Percentiles rank a stretch among this genome's conserved stretches.
phyloP scores from a whole-genome alignment of 1,140 invertebrate genomes.

The Camponotus pennsylvanicus region DNA sequence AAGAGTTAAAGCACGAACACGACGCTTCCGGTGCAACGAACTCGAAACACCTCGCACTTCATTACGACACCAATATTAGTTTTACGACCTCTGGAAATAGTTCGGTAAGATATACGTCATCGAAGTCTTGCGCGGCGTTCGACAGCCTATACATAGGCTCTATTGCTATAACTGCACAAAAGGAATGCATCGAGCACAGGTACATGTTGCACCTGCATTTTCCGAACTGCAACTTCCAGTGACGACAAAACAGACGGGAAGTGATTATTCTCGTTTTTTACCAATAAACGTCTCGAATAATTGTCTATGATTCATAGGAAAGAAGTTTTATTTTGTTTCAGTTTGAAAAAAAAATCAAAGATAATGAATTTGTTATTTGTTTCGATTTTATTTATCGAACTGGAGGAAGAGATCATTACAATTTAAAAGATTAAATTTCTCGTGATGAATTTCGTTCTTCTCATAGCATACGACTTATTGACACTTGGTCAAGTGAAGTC shows the following conservation, averaged over 20 bases:
- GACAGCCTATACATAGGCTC: conserved; percentile 49
- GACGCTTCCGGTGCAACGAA: conserved; percentile 79
- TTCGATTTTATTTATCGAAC: background rate
- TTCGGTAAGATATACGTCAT: conserved; percentile 66
- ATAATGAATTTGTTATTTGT: background rate
- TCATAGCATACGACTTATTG: conserved; percentile 76
- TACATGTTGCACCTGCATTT: conserved; percentile 67
- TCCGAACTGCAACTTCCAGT: background rate
- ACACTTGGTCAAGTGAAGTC: conserved; percentile 84
- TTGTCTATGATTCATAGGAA: background rate
- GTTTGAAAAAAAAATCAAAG: background rate
- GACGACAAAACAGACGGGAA: background rate
- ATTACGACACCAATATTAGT: conserved; percentile 73
- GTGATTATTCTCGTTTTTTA: background rate
- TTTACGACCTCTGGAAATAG: conserved; percentile 79
- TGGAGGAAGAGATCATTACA: background rate
- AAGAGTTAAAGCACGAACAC: conserved; percentile 74
- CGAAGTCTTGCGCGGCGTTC: conserved; percentile 62
- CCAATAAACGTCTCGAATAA: background rate
- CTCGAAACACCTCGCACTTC: conserved; percentile 65
- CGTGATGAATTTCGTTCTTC: conserved; percentile 64
- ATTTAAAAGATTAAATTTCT: conserved; percentile 42
- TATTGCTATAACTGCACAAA: conserved; percentile 4
- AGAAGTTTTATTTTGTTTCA: background rate
- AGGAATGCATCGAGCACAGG: conserved; percentile 45